phyloP scores from a whole-genome alignment of 1,140 invertebrate species.

The Thalassaphorura encarpata region DNA sequence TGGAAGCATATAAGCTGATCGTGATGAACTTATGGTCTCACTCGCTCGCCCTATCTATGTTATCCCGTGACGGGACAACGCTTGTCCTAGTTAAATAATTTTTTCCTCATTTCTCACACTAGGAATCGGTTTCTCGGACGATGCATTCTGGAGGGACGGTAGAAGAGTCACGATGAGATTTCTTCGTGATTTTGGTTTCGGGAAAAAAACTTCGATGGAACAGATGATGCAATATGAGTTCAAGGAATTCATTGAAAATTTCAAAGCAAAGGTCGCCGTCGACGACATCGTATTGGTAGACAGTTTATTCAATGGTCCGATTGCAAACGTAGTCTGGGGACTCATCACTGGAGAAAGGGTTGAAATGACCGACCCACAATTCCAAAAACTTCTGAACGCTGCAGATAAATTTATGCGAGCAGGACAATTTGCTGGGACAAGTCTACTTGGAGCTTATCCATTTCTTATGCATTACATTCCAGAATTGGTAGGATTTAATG shows the following conservation, averaged over 20 bases:
- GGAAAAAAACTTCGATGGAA: not conserved
- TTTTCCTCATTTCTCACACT: no score
- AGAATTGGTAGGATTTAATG: not conserved
- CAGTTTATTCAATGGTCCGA: not conserved
- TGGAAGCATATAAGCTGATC: no score
- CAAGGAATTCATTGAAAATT: not conserved
- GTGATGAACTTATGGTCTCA: no score
- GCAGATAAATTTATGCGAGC: not conserved
- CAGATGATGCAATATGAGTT: not conserved
- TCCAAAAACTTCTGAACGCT: not conserved
- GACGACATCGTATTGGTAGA: not conserved
- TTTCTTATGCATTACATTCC: not conserved
- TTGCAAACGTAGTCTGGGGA: not conserved
- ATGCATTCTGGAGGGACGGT: not conserved
- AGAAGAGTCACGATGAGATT: not conserved
- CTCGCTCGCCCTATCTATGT: no score
- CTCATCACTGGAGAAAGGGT: not conserved
- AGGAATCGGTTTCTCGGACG: not conserved
- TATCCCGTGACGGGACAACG: no score
- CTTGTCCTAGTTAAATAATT: no score
- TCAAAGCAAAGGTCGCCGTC: not conserved
- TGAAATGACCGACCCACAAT: not conserved
- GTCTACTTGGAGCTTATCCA: not conserved
- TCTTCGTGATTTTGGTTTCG: slow-evolving; percentile 4
- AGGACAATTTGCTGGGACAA: not conserved